phyloP scores from a whole-genome alignment of 2,888 invertebrate genomes.

The Trichogramma evanescens region DNA sequence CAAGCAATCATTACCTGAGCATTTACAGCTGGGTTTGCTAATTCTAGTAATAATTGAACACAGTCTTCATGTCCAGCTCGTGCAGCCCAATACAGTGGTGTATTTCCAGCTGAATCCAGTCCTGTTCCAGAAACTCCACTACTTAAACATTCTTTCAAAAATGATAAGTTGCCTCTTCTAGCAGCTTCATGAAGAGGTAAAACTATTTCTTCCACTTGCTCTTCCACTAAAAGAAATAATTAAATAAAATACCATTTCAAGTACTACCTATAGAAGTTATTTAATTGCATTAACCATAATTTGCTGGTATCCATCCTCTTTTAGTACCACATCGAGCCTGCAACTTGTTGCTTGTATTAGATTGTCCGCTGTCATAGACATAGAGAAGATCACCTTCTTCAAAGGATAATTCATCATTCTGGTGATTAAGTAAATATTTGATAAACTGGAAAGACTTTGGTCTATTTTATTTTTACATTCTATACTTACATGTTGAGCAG shows the following conservation, averaged over 20 bases:
- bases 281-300: slow-evolving; percentile 50
- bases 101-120: slow-evolving; percentile 59
- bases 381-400: slow-evolving; percentile 60
- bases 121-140: slow-evolving; percentile 60
- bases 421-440: slow-evolving; percentile 8
- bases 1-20: slow-evolving; percentile 36
- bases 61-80: slow-evolving; percentile 57
- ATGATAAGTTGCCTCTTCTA: slow-evolving; percentile 56
- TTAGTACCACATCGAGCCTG: slow-evolving; percentile 52
- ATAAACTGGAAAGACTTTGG: background rate
- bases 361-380: slow-evolving; percentile 48
- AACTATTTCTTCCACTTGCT: slow-evolving; percentile 54
- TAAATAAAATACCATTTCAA: background rate
- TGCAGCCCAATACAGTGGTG: slow-evolving; percentile 62
- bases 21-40: slow-evolving; percentile 44
- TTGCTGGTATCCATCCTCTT: slow-evolving; percentile 55
- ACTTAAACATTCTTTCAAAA: slow-evolving; percentile 54
- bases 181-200: slow-evolving; percentile 62
- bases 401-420: slow-evolving; percentile 58
- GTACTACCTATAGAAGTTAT: background rate
- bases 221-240: slow-evolving; percentile 47
- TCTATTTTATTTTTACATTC: background rate
- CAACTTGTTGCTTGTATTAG: slow-evolving; percentile 50
- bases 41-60: slow-evolving; percentile 49
- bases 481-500: slow-evolving; percentile 52